Conservation (phyloP, 2,113 vertebrate genomes). For the Pelusios castaneus region DNA sequence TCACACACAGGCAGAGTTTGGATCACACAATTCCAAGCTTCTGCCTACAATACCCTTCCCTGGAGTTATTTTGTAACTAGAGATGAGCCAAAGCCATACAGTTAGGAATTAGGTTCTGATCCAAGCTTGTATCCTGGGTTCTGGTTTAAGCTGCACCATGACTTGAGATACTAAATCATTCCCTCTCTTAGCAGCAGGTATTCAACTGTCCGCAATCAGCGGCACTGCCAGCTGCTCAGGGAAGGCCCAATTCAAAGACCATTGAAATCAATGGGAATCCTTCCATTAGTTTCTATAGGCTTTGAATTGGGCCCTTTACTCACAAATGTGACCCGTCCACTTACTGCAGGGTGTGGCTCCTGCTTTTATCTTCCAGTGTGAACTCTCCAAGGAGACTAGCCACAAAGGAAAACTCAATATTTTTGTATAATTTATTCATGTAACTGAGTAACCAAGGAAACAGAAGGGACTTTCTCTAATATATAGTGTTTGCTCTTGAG, state of each 20-base stretch:
- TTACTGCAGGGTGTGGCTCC: not conserved
- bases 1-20: not conserved
- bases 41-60: not conserved
- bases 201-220: fast-evolving
- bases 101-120: not conserved
- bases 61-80: not conserved
- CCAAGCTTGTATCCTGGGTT: not conserved
- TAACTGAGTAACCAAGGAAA: slow-evolving; percentile 67
- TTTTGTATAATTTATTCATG: slow-evolving; percentile 58
- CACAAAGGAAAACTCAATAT: slow-evolving; percentile 35
- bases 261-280: fast-evolving
- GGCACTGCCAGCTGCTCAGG: not conserved
- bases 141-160: not conserved
- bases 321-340: fast-evolving
- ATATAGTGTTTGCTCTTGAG: slow-evolving; percentile 18
- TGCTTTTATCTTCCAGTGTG: not conserved
- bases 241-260: not conserved
- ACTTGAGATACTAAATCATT: fast-evolving
- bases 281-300: fast-evolving
- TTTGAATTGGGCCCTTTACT: not conserved
- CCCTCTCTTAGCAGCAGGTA: fast-evolving
- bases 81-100: not conserved
- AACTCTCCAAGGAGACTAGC: not conserved
- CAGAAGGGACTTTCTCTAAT: slow-evolving; percentile 23
- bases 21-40: not conserved